phyloP scores from a whole-genome alignment of 2,113 vertebrate genomes.

The Pogona vitticeps region DNA sequence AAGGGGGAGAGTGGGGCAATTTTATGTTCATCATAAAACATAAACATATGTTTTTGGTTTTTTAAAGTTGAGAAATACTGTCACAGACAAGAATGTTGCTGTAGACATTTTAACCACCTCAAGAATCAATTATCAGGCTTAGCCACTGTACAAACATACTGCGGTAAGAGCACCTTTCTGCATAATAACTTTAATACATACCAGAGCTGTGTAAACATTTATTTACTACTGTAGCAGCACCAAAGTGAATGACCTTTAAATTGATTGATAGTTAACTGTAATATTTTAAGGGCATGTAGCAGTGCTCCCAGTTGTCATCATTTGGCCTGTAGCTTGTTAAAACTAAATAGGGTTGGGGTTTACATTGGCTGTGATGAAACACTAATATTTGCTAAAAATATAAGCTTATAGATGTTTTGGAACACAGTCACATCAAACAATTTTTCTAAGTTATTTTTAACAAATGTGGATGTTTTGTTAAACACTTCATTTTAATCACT shows the following conservation, averaged over 20 bases:
- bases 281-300: slow-evolving; percentile 32
- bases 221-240: slow-evolving; percentile 17
- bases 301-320: slow-evolving; percentile 58
- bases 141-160: slow-evolving; percentile 5
- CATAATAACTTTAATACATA: slow-evolving; percentile 3
- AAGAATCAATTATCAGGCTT: background rate
- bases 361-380: background rate
- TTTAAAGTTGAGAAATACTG: too few species aligned
- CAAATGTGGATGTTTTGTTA: background rate
- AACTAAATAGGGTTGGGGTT: background rate
- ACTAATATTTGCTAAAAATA: background rate
- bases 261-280: slow-evolving; percentile 17
- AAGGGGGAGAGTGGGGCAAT: too few species aligned
- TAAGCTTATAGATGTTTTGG: background rate
- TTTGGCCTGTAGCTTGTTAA: slow-evolving; percentile 36
- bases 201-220: slow-evolving; percentile 14
- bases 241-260: background rate
- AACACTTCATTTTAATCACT: background rate
- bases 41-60: too few species aligned
- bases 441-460: background rate
- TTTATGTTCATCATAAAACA: too few species aligned
- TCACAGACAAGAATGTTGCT: too few species aligned
- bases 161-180: background rate
- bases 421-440: background rate
- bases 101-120: background rate